phyloP scores from a whole-genome alignment of 2,797 vertebrate species.

The Myotis findleyi region DNA sequence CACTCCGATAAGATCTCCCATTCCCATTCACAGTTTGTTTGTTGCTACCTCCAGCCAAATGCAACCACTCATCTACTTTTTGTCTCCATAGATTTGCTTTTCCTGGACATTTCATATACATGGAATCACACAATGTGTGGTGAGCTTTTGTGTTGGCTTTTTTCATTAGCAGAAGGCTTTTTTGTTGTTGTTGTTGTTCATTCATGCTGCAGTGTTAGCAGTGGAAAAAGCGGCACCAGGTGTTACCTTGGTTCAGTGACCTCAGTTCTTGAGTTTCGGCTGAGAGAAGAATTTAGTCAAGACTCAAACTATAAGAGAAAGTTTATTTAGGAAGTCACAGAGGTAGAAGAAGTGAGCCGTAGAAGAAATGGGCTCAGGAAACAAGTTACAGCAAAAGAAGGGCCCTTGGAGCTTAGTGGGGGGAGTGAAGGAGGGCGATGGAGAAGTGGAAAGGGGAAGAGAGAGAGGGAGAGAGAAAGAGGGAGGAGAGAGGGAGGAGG shows the following conservation, averaged over 20 bases:
- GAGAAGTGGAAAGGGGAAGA: not conserved
- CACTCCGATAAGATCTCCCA: not conserved
- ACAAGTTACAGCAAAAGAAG: not conserved
- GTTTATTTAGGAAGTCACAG: not conserved
- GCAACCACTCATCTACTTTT: not conserved
- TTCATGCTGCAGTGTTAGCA: not conserved
- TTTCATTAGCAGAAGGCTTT: not conserved
- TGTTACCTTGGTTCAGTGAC: not conserved
- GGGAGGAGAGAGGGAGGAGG: not conserved
- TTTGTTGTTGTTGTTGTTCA: not conserved
- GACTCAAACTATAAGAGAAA: not conserved
- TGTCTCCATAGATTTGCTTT: not conserved
- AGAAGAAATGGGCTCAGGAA: not conserved
- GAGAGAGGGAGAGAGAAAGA: not conserved
- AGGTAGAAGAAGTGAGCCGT: not conserved
- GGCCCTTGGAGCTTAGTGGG: not conserved
- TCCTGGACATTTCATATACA: not conserved
- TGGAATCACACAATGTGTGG: not conserved
- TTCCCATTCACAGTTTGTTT: not conserved
- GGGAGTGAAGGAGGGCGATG: not conserved
- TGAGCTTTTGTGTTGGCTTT: not conserved
- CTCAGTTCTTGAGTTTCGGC: not conserved
- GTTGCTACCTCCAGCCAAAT: not conserved
- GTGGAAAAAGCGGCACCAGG: not conserved
- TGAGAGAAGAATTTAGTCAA: not conserved